A percentile compares a stretch with the other conserved stretches of the same genome.
Conservation (phyloP, 2,797 vertebrate genomes). For the Ptychadena robeensis region DNA sequence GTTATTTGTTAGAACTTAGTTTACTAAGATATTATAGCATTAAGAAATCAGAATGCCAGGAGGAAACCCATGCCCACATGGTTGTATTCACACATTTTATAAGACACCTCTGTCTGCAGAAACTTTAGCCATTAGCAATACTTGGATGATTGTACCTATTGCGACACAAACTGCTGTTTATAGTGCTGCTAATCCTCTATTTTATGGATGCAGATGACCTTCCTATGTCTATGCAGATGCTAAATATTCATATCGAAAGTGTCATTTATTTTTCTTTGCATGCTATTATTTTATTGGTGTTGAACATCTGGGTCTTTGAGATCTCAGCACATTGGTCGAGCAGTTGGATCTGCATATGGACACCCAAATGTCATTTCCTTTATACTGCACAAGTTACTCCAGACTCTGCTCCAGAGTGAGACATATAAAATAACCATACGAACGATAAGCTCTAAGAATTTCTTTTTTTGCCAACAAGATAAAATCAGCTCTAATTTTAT, state of each 20-base stretch:
- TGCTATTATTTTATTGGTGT: background rate
- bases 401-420: slow-evolving; percentile 3
- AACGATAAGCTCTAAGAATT: slow-evolving; percentile 40
- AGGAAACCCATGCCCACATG: no score
- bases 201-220: background rate
- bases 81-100: no score
- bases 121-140: no score
- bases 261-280: no score
- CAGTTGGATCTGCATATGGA: background rate
- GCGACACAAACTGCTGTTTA: no score
- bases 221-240: background rate
- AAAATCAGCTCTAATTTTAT: slow-evolving; percentile 74
- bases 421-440: slow-evolving; percentile 19
- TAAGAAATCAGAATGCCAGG: no score
- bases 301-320: background rate
- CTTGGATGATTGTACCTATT: background rate
- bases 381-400: background rate
- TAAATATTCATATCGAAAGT: background rate
- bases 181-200: background rate
- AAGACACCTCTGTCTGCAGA: no score
- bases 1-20: no score
- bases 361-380: background rate
- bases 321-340: background rate
- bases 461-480: slow-evolving; percentile 68
- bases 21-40: no score